Conservation (phyloP, 2,797 vertebrate genomes). For the Agapornis canus region DNA sequence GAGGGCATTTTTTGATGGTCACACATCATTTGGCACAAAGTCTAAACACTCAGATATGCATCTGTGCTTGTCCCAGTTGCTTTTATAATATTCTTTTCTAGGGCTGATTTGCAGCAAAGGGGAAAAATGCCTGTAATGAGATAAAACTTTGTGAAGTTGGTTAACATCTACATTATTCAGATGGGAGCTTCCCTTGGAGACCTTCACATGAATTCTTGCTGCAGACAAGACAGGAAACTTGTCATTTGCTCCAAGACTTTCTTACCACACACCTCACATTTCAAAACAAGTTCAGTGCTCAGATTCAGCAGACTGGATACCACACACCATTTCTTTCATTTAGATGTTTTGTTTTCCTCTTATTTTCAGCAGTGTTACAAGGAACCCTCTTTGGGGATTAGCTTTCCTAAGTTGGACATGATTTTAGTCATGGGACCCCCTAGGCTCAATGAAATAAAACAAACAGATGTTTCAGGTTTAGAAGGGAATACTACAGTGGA, state of each 20-base stretch:
- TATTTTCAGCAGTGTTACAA: slow-evolving; percentile 10
- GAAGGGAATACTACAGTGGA: not conserved
- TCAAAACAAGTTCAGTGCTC: not conserved
- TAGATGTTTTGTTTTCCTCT: not conserved
- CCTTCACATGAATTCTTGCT: not conserved
- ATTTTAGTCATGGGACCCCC: slow-evolving; percentile 33
- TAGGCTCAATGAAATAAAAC: slow-evolving; percentile 43
- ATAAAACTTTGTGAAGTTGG: not conserved
- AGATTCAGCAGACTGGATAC: not conserved
- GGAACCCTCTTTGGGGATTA: slow-evolving; percentile 41
- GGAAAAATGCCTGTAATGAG: not conserved
- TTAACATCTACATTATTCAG: not conserved
- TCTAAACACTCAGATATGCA: not conserved
- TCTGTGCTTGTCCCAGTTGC: not conserved
- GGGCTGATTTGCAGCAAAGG: not conserved
- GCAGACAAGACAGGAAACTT: not conserved
- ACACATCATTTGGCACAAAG: not conserved
- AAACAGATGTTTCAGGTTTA: slow-evolving; percentile 69
- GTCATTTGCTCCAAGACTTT: not conserved
- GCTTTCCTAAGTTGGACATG: not conserved
- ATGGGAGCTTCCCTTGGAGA: not conserved
- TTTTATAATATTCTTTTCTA: not conserved
- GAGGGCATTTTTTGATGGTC: not conserved
- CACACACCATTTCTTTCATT: not conserved
- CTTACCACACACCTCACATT: not conserved